Percentiles rank a stretch among this genome's conserved stretches.
Conservation (phyloP, 2,113 vertebrate genomes). For the Alaudala cheleensis region DNA sequence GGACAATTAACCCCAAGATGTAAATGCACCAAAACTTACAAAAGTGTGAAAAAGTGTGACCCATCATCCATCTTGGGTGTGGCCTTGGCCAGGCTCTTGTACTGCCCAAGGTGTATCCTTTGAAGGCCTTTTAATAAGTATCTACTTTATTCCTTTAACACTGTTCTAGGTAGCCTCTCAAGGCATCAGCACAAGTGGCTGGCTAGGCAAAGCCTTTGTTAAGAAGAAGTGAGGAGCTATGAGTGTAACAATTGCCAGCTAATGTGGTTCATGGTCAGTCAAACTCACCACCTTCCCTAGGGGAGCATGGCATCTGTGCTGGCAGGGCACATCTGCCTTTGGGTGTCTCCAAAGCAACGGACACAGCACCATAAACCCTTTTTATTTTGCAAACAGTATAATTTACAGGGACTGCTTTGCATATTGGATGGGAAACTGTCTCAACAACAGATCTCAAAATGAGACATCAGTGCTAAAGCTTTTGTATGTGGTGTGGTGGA, state of each 20-base stretch:
- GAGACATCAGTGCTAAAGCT: not conserved
- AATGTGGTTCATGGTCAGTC: not conserved
- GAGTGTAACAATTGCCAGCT: accelerated
- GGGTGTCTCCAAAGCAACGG: not conserved
- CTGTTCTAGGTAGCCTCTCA: not conserved
- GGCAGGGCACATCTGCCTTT: not conserved
- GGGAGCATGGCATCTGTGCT: not conserved
- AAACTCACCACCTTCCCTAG: not conserved
- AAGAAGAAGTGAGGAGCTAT: not conserved
- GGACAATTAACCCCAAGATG: not conserved
- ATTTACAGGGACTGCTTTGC: not conserved
- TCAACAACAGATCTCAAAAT: not conserved
- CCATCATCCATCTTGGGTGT: accelerated
- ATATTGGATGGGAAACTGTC: not conserved
- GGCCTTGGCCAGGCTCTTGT: accelerated
- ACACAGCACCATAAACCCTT: not conserved
- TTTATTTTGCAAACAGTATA: not conserved
- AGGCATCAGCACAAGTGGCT: not conserved
- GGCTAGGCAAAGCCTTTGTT: not conserved
- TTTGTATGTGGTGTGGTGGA: not conserved
- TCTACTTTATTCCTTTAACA: not conserved
- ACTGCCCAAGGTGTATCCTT: not conserved
- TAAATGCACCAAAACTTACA: not conserved
- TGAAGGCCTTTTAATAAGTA: not conserved
- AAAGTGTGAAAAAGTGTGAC: not conserved